Conservation (phyloP, 2,113 vertebrate genomes). For the Struthio camelus region DNA sequence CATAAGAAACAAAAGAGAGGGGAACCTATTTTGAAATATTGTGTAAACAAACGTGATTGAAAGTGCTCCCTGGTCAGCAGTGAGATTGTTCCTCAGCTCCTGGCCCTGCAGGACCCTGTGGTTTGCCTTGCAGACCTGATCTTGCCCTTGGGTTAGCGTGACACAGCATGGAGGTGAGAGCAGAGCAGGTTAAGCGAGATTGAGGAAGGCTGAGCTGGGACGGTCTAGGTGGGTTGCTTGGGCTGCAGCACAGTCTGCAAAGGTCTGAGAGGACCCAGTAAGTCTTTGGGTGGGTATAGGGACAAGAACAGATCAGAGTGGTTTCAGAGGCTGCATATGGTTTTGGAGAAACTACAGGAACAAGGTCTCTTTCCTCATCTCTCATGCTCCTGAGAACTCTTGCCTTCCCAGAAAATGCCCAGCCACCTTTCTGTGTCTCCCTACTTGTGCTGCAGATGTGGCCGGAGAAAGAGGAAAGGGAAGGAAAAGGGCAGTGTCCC, state of each 20-base stretch:
- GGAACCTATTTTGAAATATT: not conserved
- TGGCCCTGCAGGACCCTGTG: not conserved
- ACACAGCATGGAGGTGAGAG: not conserved
- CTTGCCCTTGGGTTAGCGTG: not conserved
- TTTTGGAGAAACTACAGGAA: not conserved
- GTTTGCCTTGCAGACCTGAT: not conserved
- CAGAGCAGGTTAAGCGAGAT: not conserved
- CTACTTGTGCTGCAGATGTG: accelerated
- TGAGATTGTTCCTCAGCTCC: not conserved
- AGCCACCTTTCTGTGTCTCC: not conserved
- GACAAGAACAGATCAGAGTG: not conserved
- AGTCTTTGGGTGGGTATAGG: not conserved
- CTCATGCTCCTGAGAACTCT: not conserved
- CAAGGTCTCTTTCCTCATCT: not conserved
- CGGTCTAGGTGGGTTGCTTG: not conserved
- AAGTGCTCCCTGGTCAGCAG: not conserved
- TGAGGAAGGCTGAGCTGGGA: not conserved
- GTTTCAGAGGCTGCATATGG: not conserved
- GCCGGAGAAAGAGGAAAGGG: not conserved
- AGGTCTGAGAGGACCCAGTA: not conserved
- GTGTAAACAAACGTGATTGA: not conserved
- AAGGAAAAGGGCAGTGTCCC: not conserved
- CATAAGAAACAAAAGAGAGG: not conserved
- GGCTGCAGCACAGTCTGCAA: not conserved
- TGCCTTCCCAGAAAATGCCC: not conserved